Percentiles rank a stretch among this genome's conserved stretches.
Evolutionary conservation across 2,113 vertebrate genomes (phyloP).

Genomic region (Trematocara zebra): DNA sequence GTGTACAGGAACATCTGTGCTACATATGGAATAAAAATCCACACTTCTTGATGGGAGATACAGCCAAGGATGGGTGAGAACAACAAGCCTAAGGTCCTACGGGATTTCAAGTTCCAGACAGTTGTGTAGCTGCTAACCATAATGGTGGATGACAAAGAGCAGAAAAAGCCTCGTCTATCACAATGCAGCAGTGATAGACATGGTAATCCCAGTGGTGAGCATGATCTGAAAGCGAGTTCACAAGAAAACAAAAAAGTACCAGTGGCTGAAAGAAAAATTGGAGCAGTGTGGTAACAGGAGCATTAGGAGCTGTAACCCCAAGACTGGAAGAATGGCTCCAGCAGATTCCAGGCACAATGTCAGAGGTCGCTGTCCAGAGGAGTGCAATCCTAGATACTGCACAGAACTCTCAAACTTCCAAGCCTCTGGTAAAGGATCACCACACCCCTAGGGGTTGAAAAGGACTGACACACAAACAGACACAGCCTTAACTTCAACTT

Average conservation of each 20-base stretch:
- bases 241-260: not conserved
- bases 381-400: not conserved
- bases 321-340: not conserved
- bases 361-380: not conserved
- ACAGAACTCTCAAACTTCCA: not conserved
- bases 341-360: not conserved
- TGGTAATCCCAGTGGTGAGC: not conserved
- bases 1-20: not conserved
- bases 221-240: fast-evolving
- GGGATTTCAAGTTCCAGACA: not conserved
- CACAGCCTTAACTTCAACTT: not conserved
- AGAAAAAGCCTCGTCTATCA: not conserved
- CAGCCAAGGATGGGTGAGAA: not conserved
- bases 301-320: not conserved
- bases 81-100: not conserved
- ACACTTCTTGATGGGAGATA: not conserved
- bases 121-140: not conserved
- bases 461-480: not conserved
- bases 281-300: not conserved
- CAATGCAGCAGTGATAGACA: not conserved
- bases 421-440: not conserved
- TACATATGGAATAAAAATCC: not conserved
- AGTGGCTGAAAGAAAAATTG: not conserved
- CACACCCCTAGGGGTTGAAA: not conserved
- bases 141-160: not conserved